Base-by-base conservation (phyloP, 2,113 vertebrate species). In the Spea bombifrons region DNA sequence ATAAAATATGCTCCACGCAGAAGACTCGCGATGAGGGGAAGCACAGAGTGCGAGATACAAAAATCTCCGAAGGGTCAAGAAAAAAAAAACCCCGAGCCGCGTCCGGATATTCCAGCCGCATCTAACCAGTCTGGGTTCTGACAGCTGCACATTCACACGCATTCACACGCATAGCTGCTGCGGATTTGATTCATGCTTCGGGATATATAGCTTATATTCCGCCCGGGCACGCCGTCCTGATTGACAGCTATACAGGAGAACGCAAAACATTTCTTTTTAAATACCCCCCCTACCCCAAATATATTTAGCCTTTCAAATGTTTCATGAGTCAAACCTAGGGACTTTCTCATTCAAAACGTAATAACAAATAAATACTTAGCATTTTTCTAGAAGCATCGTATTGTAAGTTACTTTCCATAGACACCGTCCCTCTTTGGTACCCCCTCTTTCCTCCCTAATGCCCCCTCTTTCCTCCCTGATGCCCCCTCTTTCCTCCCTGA, bases 191-290 rank as follows among this genome's bases (percentile, higher is more conserved):
- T n/a, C 75, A 78, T 78, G 72, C 63, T 47, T 66, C 44, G 16
- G 8, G 71, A 78, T 78, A 71, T 78, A 66, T 71, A 17, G 76
- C 69, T 64, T 10, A 43, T n/a, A 65, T 48, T 16, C 75, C 45
- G 76, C 53, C 69, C 53, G 50, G 69, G 53, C 76, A 65, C 72
- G 76, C 47, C 68, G 47, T 65, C 57, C 48, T 78, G 76, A 78
- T 72, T 78, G 76, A 78, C 68, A 72, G 48, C 45, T 53, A 45
- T 78, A 78, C 76, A 71, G 53, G 76, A 30, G 76, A 65, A 78
- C 68, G 76, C 64, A 44, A 78, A 71, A 65, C 46, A 72, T 78
- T 57, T 71, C 13, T 57, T 15, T 50, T 78, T 30, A 45, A 78
- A 50, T 53, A 52, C 50, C 12, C 53, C 53, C 52, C 69, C 15